Evolutionary conservation across 1,140 invertebrate species (phyloP).

Genomic region (Pogonognathellus flavescens): DNA sequence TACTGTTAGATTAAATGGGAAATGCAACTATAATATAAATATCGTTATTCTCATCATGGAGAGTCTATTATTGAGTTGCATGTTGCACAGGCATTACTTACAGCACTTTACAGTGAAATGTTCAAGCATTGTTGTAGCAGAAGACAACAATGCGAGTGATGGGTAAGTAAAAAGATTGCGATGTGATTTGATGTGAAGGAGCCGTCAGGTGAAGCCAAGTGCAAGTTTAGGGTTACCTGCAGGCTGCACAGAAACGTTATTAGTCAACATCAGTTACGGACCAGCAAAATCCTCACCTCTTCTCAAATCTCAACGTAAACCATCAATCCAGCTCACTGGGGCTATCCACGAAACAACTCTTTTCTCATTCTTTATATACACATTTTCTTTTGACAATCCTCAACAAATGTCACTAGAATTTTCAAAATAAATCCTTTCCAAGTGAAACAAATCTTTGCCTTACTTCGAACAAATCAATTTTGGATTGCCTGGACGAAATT

Average conservation of each 20-base stretch:
- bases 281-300: slow-evolving; percentile 12
- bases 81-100: not conserved
- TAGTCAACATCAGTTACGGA: not conserved
- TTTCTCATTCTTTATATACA: too few relatives aligned
- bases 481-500: too few relatives aligned
- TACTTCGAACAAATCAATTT: too few relatives aligned
- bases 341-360: too few relatives aligned
- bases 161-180: not conserved
- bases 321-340: too few relatives aligned
- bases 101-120: too few relatives aligned
- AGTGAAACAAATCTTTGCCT: too few relatives aligned
- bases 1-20: too few relatives aligned
- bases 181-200: not conserved
- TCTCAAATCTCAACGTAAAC: slow-evolving; percentile 5
- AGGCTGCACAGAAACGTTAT: not conserved
- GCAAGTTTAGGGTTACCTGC: slow-evolving; percentile 41
- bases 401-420: too few relatives aligned
- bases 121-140: not conserved
- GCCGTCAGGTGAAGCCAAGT: slow-evolving; percentile 23
- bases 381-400: too few relatives aligned
- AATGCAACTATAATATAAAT: not conserved
- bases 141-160: not conserved
- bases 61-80: not conserved
- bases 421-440: too few relatives aligned
- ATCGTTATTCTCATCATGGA: not conserved